A percentile compares a stretch with the other conserved stretches of the same genome.
Conservation (phyloP, 2,888 invertebrate genomes). For the Acholoe squamosa region DNA sequence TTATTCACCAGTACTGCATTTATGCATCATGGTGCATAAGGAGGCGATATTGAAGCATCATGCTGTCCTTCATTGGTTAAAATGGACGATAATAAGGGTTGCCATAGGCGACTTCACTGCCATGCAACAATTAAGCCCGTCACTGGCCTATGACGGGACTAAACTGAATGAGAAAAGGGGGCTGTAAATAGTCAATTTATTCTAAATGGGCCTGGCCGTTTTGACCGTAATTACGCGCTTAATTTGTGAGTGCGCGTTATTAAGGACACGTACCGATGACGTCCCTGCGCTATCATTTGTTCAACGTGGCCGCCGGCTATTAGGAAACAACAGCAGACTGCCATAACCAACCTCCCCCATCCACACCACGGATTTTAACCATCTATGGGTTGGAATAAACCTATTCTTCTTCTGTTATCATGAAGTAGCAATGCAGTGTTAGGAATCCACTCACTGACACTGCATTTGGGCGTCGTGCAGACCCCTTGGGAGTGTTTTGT, state of each 20-base stretch:
- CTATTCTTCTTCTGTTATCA: too few relatives aligned
- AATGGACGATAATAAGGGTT: neutral
- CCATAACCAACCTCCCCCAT: neutral
- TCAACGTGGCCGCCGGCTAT: constrained; percentile 38
- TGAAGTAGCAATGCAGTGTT: too few relatives aligned
- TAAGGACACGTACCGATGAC: constrained; percentile 30
- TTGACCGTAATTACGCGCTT: constrained; percentile 35
- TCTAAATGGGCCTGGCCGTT: neutral
- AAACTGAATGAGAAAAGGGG: neutral
- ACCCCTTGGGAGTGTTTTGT: too few relatives aligned
- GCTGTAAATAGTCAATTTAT: constrained; percentile 48
- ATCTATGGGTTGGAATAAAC: too few relatives aligned
- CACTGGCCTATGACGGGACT: neutral
- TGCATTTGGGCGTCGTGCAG: too few relatives aligned
- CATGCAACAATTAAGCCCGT: constrained; percentile 15
- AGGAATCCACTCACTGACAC: too few relatives aligned
- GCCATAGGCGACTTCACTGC: neutral
- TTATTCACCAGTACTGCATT: too few relatives aligned
- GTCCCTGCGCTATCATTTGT: constrained; percentile 46
- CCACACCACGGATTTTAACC: neutral
- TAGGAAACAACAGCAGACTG: neutral
- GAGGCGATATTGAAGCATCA: too few relatives aligned
- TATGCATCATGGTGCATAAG: too few relatives aligned
- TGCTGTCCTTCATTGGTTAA: too few relatives aligned
- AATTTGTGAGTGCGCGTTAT: constrained; percentile 48